Conservation (phyloP, 1,140 invertebrate genomes). For the Cotesia typhae region DNA sequence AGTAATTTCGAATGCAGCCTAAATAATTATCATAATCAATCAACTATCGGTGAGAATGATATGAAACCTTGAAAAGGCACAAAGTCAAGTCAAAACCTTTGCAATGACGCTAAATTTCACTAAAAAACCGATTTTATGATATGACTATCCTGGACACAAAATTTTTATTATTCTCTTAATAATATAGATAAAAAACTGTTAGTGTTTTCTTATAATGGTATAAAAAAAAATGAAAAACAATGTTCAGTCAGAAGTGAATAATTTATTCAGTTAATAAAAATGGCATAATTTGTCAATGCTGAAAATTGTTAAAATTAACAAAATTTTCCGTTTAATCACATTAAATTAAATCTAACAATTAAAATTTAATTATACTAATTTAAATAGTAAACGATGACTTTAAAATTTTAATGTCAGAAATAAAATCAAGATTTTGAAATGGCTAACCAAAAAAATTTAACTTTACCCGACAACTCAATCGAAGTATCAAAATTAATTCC, state of each 20-base stretch:
- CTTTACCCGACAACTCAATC: too few species aligned
- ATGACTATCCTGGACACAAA: not conserved
- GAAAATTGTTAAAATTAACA: conserved; percentile 1
- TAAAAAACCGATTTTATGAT: too few species aligned
- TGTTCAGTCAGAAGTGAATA: not conserved
- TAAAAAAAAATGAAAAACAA: not conserved
- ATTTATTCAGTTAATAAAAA: not conserved
- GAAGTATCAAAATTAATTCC: not conserved
- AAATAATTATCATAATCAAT: too few species aligned
- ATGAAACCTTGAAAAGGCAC: too few species aligned
- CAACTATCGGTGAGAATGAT: too few species aligned
- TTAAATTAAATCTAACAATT: conserved; percentile 13
- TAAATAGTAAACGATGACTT: not conserved
- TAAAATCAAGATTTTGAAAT: too few species aligned
- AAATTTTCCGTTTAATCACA: conserved; percentile 9
- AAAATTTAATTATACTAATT: not conserved
- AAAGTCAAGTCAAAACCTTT: too few species aligned
- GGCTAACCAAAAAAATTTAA: too few species aligned
- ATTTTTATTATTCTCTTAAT: not conserved
- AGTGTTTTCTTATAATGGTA: not conserved
- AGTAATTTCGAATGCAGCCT: too few species aligned
- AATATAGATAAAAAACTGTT: not conserved
- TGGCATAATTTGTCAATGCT: not conserved
- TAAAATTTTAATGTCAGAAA: not conserved
- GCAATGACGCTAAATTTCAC: too few species aligned